Evolutionary conservation across 2,888 invertebrate genomes (phyloP).

Genomic region (Pseudococcus longispinus): DNA sequence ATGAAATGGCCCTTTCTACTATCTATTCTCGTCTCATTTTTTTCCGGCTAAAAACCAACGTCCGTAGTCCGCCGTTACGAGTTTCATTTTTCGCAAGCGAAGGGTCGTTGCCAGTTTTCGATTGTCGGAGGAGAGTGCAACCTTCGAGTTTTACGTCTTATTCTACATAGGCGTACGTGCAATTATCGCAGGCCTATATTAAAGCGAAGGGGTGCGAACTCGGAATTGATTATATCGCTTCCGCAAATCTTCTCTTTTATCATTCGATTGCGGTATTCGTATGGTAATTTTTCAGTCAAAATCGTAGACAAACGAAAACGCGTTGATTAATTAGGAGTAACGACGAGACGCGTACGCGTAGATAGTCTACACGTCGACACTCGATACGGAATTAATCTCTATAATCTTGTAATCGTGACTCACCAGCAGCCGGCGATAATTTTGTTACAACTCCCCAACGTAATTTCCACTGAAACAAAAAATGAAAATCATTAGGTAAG

Average conservation of each 20-base stretch:
- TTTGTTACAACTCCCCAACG: slow-evolving; percentile 90
- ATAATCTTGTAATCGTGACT: slow-evolving; percentile 60
- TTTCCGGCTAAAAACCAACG: neutral
- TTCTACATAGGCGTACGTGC: neutral
- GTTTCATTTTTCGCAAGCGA: neutral
- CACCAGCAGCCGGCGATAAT: slow-evolving; percentile 90
- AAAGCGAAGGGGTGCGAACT: neutral
- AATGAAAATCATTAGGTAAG: slow-evolving; percentile 59
- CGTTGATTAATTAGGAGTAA: neutral
- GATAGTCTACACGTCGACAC: too few species aligned
- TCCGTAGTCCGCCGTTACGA: neutral
- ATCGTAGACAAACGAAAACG: neutral
- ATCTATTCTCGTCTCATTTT: neutral
- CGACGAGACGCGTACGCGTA: too few species aligned
- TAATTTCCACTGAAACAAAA: slow-evolving; percentile 86
- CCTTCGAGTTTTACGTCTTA: neutral
- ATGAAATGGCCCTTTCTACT: neutral
- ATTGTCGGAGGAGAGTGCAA: neutral
- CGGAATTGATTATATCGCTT: neutral
- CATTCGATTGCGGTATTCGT: neutral
- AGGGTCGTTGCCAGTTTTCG: neutral
- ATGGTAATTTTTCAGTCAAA: neutral
- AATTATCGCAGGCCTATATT: neutral
- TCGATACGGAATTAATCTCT: too few species aligned
- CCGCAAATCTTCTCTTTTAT: neutral